Evolutionary conservation across 2,113 vertebrate species (phyloP).

Genomic region (Oceanites oceanicus): DNA sequence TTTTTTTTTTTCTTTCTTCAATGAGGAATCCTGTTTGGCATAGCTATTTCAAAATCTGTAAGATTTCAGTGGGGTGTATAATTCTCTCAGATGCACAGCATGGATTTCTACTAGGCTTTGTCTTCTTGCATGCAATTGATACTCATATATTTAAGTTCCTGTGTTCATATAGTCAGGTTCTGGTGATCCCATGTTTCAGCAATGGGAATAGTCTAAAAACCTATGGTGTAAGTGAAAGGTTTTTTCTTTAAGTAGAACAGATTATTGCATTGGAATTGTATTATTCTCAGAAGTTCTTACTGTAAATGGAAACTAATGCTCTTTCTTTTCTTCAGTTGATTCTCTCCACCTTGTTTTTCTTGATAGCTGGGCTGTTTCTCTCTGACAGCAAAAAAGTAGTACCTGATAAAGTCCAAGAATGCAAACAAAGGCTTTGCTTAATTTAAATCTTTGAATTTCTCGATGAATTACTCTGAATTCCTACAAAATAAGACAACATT

Average conservation of each 20-base stretch:
- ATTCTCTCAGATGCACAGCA: not conserved
- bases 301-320: not conserved
- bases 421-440: not conserved
- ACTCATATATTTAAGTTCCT: not conserved
- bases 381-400: not conserved
- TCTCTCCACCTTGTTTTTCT: not conserved
- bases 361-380: not conserved
- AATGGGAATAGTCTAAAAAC: not conserved
- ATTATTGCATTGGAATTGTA: not conserved
- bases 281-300: not conserved
- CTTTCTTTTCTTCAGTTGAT: not conserved
- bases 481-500: not conserved
- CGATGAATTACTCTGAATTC: not conserved
- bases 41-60: not conserved
- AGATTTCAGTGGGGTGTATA: not conserved
- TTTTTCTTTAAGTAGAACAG: not conserved
- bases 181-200: not conserved
- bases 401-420: not conserved
- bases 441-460: not conserved
- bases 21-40: not conserved
- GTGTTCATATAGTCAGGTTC: not conserved
- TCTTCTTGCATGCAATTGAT: not conserved
- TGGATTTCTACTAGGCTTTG: not conserved
- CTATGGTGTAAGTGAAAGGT: not conserved
- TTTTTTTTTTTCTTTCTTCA: not conserved